A percentile compares a stretch with the other conserved stretches of the same genome.
These are phyloP conservation scores for Folsomia candida DNA, from an alignment of 2,888 invertebrate genomes.

Conservation along the genomic window DNA sequence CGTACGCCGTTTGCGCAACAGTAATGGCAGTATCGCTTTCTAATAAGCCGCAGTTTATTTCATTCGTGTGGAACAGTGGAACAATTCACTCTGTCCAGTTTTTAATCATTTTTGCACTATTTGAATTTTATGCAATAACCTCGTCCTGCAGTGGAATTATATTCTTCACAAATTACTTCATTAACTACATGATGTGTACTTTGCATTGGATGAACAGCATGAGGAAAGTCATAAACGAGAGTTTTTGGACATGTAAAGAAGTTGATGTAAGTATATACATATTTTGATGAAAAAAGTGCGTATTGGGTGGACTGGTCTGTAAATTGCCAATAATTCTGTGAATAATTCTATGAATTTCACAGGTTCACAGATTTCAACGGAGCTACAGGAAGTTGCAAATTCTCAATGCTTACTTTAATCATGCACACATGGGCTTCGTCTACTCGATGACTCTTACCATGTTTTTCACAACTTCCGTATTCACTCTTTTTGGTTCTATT, in stretches of 20 bases:
- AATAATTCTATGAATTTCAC: no score
- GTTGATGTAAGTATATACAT: not conserved
- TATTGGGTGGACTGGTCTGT: no score
- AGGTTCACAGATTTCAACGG: no score
- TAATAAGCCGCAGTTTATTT: constrained; percentile 3
- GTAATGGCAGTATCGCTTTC: not conserved
- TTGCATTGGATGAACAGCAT: not conserved
- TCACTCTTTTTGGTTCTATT: not conserved
- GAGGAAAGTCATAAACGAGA: not conserved
- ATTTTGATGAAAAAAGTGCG: no score
- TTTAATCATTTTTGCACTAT: not conserved
- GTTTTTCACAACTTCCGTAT: not conserved
- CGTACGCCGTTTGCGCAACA: not conserved
- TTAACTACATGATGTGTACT: not conserved
- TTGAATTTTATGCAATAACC: not conserved
- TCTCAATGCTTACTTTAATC: constrained; percentile 4
- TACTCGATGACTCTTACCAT: not conserved
- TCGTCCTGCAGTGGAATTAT: not conserved
- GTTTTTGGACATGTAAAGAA: not conserved
- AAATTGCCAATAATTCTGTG: no score
- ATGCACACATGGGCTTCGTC: not conserved
- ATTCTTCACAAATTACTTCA: not conserved
- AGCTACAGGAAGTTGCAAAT: not conserved
- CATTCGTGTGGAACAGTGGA: not conserved
- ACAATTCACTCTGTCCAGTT: not conserved